Conservation (phyloP, 2,888 invertebrate species). For the Cyclophora albipunctata region DNA sequence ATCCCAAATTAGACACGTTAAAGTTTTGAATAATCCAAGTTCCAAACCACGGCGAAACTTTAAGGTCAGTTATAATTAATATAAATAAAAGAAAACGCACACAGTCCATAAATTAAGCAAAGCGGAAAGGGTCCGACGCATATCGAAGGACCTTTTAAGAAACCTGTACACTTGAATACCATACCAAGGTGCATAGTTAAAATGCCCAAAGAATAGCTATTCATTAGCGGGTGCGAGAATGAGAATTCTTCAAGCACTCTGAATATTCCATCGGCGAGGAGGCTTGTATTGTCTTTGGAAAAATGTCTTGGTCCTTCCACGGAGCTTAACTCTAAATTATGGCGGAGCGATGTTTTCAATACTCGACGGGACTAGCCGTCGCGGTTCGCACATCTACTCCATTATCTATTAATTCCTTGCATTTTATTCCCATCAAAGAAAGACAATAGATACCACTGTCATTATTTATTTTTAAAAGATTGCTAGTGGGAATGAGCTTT, state of each 20-base stretch:
- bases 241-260: conserved; percentile 71
- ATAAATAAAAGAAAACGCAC: conserved; percentile 56
- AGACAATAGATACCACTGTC: conserved; percentile 32
- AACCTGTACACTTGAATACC: conserved; percentile 72
- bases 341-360: conserved; percentile 44
- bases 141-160: conserved; percentile 72
- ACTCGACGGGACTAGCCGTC: conserved; percentile 33
- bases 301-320: conserved; percentile 51
- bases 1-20: conserved; percentile 38
- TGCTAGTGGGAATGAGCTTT: conserved; percentile 16
- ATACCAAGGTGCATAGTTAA: conserved; percentile 72
- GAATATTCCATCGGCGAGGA: conserved; percentile 64
- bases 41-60: conserved; percentile 46
- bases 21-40: conserved; percentile 18
- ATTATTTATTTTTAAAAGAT: conserved; percentile 18
- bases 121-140: conserved; percentile 69
- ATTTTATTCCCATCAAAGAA: conserved; percentile 40
- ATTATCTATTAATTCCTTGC: conserved; percentile 44
- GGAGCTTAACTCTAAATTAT: conserved; percentile 62
- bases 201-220: conserved; percentile 74
- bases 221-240: conserved; percentile 75
- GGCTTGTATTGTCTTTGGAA: conserved; percentile 71
- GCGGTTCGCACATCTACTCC: conserved; percentile 47
- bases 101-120: conserved; percentile 66
- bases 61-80: conserved; percentile 62